phyloP scores from a whole-genome alignment of 92 coral and sea anemone species.

The Virgularia gustaviana region DNA sequence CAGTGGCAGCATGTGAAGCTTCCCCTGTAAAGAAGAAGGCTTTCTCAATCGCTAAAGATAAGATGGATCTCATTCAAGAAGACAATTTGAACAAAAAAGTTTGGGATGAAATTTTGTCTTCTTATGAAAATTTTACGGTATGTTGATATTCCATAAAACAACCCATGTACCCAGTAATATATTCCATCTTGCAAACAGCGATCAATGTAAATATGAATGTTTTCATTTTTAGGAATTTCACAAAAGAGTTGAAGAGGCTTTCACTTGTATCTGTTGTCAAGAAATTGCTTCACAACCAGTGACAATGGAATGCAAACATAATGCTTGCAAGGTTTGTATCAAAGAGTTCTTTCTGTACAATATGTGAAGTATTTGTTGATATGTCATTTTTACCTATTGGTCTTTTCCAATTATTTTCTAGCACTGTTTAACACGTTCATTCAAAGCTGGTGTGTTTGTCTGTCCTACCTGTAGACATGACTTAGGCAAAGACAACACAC shows the following conservation, averaged over 20 bases:
- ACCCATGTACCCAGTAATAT: neutral
- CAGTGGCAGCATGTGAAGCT: constrained; percentile 31
- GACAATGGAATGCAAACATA: constrained; percentile 83
- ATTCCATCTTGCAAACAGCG: neutral
- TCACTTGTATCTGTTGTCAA: constrained; percentile 91
- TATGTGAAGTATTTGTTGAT: no score
- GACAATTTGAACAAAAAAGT: constrained; percentile 68
- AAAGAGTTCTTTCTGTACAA: no score
- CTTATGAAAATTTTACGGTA: constrained; percentile 60
- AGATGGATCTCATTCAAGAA: constrained; percentile 56
- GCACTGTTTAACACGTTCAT: constrained; percentile 86
- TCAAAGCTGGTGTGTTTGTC: constrained; percentile 82
- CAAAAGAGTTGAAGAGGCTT: constrained; percentile 82
- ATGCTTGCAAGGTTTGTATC: constrained; percentile 78
- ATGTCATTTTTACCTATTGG: no score
- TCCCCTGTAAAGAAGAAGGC: constrained; percentile 81
- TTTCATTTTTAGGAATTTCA: constrained; percentile 58
- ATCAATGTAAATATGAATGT: neutral
- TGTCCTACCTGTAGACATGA: constrained; percentile 92
- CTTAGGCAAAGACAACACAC: constrained; percentile 75
- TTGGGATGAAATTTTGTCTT: constrained; percentile 73
- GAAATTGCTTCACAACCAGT: constrained; percentile 84
- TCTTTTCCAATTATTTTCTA: constrained; percentile 17
- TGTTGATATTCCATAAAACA: no score
- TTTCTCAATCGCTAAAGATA: constrained; percentile 62